Evolutionary conservation across 2,113 vertebrate genomes (phyloP).

Genomic region (Melanerpes aurifrons): DNA sequence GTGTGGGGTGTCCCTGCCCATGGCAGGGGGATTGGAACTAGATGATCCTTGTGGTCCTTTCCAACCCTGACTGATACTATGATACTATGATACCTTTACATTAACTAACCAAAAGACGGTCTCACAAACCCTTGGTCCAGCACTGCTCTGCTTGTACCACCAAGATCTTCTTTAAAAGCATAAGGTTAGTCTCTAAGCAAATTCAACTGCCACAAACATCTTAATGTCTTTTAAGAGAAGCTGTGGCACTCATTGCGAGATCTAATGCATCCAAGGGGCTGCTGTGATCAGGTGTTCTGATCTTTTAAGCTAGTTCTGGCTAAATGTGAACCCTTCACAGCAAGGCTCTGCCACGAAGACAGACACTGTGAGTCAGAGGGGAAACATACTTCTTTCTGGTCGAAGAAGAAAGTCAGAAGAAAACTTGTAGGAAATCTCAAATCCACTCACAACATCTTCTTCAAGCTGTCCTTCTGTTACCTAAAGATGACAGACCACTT

Average conservation of each 20-base stretch:
- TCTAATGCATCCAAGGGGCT: accelerated
- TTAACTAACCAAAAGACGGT: accelerated
- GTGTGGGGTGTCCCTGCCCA: too few relatives aligned
- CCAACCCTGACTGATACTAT: too few relatives aligned
- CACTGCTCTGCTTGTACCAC: neutral
- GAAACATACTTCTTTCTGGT: neutral
- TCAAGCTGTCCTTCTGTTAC: neutral
- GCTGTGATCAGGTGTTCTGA: neutral
- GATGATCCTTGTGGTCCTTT: too few relatives aligned
- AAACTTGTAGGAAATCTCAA: neutral
- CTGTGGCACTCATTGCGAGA: accelerated
- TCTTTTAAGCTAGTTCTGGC: neutral
- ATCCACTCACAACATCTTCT: neutral
- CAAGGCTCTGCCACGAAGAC: neutral
- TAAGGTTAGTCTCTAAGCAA: neutral
- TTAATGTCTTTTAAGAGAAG: neutral
- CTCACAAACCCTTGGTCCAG: neutral
- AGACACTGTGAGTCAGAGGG: neutral
- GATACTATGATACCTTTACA: neutral
- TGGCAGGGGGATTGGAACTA: too few relatives aligned
- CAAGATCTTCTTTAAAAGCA: neutral
- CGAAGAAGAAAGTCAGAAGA: neutral
- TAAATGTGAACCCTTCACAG: neutral
- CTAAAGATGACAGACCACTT: neutral
- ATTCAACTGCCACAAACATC: neutral